Base-by-base conservation (phyloP, 2,113 vertebrate genomes). In the Microcebus lehilahytsara region DNA sequence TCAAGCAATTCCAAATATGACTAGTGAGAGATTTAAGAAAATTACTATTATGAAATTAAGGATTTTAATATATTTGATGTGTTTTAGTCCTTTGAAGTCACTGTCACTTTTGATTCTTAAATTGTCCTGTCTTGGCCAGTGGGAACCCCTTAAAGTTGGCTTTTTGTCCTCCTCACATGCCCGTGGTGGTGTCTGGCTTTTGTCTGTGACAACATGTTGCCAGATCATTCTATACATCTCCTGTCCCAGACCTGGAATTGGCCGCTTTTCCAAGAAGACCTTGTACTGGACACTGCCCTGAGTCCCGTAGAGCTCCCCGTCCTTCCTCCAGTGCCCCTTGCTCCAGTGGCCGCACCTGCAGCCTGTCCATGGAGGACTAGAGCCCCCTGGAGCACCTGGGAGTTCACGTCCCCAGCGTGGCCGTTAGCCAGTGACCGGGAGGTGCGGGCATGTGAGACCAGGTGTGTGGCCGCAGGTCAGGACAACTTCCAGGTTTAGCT, bases 391-490 rank as follows among this genome's bases (percentile, higher is more conserved):
- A 27, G 23, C 46, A 32, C 49, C 20, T n/a, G 53, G n/a, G 10
- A 17, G 3, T 64, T 49, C 32, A 9, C 1, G 9, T 25, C 37
- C 40, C 34, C 42, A 32, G 30, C 9, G 42, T 81, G 83, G 42
- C 85, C 9, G 14, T 64, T 42, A 37, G 37, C 60, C 19, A 14
- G 2, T 30, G 53, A n/a, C 22, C 22, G 40, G 14, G 32, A 4
- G 10, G 53, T 22, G 22, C 0, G 2, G 20, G 34, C 1, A 3
- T 16, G 2, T 3, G 64, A n/a, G 14, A n/a, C 46, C 42, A 51
- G 71, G 13, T 12, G 12, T 85, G 62, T 9, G 37, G 22, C 88
- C 66, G 13, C 11, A 7, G 85, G 27, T 56, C 25, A 19, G n/a
- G 40, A 34, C 25, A 1, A 12, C 30, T 30, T 0, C 14, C 13